A percentile compares a stretch with the other conserved stretches of the same genome.
Conservation (phyloP, 2,888 invertebrate species). For the Drosophila macrospina region DNA sequence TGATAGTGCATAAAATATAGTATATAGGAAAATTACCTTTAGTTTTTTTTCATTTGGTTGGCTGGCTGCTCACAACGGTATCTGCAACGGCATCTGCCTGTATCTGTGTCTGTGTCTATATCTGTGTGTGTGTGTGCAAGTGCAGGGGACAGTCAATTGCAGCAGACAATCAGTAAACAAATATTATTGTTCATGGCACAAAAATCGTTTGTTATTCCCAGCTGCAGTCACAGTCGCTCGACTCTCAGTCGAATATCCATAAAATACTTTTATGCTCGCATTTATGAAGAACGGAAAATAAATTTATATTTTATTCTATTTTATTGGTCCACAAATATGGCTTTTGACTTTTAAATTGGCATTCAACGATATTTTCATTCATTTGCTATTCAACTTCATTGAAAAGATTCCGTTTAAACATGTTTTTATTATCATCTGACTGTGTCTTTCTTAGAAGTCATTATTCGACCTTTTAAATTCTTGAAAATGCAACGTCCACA, state of each 20-base stretch:
- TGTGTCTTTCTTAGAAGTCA: background rate
- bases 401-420: background rate
- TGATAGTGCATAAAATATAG: conserved; percentile 21
- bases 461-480: background rate
- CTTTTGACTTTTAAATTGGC: conserved; percentile 59
- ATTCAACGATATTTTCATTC: conserved; percentile 37
- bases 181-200: conserved; percentile 37
- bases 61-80: conserved; percentile 1
- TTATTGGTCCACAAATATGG: conserved; percentile 58
- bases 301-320: conserved; percentile 55
- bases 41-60: conserved; percentile 32
- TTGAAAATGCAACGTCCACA: no score
- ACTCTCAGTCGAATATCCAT: conserved; percentile 14
- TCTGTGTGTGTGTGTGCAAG: conserved; percentile 35
- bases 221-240: conserved; percentile 16
- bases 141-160: conserved; percentile 56
- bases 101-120: background rate
- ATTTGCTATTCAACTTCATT: conserved; percentile 30
- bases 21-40: conserved; percentile 34
- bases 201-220: conserved; percentile 53
- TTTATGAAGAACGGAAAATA: conserved; percentile 30
- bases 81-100: conserved; percentile 9
- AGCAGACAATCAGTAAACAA: conserved; percentile 36
- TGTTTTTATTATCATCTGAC: background rate
- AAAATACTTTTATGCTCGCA: conserved; percentile 24